These are phyloP conservation scores for Melanostigma gelatinosum DNA, from an alignment of 2,113 vertebrate genomes.

Conservation along the genomic window DNA sequence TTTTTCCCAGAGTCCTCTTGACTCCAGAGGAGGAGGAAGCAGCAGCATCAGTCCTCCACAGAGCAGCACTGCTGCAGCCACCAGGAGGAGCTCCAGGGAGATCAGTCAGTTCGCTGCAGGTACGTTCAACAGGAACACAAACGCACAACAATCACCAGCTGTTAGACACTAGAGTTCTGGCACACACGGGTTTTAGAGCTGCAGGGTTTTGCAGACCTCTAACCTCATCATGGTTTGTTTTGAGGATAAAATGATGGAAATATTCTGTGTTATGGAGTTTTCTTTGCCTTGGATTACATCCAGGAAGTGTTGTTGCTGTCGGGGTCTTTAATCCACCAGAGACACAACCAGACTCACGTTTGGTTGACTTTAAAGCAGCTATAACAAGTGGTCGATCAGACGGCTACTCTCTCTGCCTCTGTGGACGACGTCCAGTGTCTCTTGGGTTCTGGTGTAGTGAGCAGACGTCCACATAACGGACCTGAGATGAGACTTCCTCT, in stretches of 20 bases:
- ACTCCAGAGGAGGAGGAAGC: slow-evolving; percentile 31
- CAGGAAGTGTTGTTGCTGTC: no score
- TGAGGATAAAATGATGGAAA: background rate
- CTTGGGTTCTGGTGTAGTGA: no score
- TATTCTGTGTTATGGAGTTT: background rate
- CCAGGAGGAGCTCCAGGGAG: slow-evolving; percentile 70
- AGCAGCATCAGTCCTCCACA: slow-evolving; percentile 66
- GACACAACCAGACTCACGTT: no score
- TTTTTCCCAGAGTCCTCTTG: slow-evolving; percentile 79
- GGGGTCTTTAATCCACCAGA: no score
- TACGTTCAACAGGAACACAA: slow-evolving; percentile 43
- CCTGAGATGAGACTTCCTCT: no score
- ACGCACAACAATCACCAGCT: no score
- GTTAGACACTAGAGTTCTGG: background rate
- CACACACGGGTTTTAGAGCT: background rate
- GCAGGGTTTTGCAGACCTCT: background rate
- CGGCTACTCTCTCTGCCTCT: no score
- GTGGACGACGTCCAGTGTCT: no score
- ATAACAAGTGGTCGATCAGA: no score
- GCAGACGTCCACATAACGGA: no score
- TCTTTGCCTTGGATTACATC: no score
- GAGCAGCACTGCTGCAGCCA: slow-evolving; percentile 58
- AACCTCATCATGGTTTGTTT: background rate
- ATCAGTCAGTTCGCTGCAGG: slow-evolving; percentile 75
- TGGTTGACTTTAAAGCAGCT: no score